Evolutionary conservation across 2,113 vertebrate genomes (phyloP), one percentile per base, ranked within the genome.

Genomic region (Phocoena phocoena): DNA sequence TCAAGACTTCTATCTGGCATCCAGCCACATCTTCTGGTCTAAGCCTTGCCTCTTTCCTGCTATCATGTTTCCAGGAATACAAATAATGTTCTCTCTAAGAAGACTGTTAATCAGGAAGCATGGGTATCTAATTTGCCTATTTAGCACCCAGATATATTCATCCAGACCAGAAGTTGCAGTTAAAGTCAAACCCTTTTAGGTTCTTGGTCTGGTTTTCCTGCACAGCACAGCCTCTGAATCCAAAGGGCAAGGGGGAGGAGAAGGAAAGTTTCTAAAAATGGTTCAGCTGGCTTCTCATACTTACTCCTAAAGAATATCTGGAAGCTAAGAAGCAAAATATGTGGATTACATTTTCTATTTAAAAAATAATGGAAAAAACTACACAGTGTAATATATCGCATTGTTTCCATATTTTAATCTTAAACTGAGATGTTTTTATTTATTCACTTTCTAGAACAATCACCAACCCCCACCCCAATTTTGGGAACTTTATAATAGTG

Each of bases 371-470:
- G 53, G 94, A 25, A 89, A 68, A 95, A 88, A 60, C 47, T 71
- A 74, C 33, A 85, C 6, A 71, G 44, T 81, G 76, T 82, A 77
- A n/a, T 53, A n/a, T 79, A 88, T 81, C 83, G 38, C 60, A 55
- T 58, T 83, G 10, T 91, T 95, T 44, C 58, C 11, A 53, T 47
- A 81, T 88, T 96, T 87, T 92, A 89, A 88, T 90, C 55, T 91
- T 74, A 88, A 88, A 33, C 12, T 70, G 76, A 73, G n/a, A 88
- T 55, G 25, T 88, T 80, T 90, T 87, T 88, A 50, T 90, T 87
- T 88, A 91, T 71, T 79, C 47, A 87, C 74, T 86, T 53, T 87
- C 55, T 93, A 79, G 23, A 96, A 93, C 47, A 89, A 89, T 79
- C 74, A 87, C 31, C 73, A 31, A 28, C 25, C 18, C 4, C 17